Evolutionary conservation across 2,113 vertebrate genomes (phyloP).

Genomic region (Todiramphus chloris): DNA sequence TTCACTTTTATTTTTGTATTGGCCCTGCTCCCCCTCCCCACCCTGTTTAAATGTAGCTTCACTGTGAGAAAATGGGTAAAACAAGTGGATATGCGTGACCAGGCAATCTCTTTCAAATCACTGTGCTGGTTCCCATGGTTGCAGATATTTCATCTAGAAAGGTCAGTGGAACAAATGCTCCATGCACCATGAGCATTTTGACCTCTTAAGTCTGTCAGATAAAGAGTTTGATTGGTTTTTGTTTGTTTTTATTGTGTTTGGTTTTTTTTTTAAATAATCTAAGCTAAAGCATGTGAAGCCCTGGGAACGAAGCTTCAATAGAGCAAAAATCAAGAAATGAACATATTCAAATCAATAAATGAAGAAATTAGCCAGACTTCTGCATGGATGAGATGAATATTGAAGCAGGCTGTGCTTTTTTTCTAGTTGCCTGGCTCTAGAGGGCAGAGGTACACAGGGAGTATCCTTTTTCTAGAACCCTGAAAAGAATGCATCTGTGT

Average conservation of each 20-base stretch:
- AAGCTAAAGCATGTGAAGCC: not conserved
- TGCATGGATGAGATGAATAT: not conserved
- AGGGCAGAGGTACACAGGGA: not conserved
- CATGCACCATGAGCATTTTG: not conserved
- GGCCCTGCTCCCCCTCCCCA: not conserved
- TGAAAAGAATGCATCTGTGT: not conserved
- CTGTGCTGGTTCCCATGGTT: slow-evolving; percentile 24
- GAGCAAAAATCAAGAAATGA: not conserved
- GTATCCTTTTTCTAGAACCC: not conserved
- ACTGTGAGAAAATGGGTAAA: not conserved
- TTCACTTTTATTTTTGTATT: not conserved
- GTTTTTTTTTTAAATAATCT: not conserved
- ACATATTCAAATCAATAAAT: not conserved
- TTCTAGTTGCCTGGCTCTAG: not conserved
- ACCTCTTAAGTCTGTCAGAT: not conserved
- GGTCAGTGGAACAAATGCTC: slow-evolving; percentile 33
- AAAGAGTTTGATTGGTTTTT: not conserved
- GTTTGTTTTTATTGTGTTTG: not conserved
- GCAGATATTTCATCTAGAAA: slow-evolving; percentile 23
- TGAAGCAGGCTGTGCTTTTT: not conserved
- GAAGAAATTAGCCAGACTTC: not conserved
- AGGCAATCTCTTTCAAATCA: not conserved
- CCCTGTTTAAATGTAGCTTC: not conserved
- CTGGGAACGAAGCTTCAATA: not conserved
- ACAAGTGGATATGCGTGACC: not conserved